Base-by-base conservation (phyloP, 1,140 invertebrate genomes). In the Drosophila albomicans region DNA sequence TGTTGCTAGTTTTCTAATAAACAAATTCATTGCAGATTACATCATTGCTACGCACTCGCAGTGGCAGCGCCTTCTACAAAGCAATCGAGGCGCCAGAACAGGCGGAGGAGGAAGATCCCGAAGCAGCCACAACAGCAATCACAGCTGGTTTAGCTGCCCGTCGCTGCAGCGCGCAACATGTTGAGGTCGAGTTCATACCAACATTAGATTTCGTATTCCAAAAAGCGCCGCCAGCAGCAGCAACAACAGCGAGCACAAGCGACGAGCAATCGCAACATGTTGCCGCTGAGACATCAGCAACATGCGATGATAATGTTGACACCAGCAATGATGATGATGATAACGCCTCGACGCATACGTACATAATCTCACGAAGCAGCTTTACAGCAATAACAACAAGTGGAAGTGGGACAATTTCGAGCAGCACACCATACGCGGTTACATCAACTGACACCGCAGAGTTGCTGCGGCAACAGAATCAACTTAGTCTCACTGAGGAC, bases 181-280 rank as follows among this genome's bases (percentile, higher is more conserved):
- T 82, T 59, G 79, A 86, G 48, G 77, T 89, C 75, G 91, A 91
- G 52, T 78, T 92, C 10, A 72, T 92, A 75, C 91, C 91, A 30
- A 91, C 91, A 59, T 58, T 92, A 65, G 80, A 82, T 66, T 86
- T 92, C 64, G 57, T 84, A 41, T 82, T 86, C 6, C 52, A 35
- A 58, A 32, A 32, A 64, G 7, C 35, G 28, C 32, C 52, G 7
- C 48, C 59, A 7, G 13, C 59, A 51, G 38, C 67, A 65, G 38
- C 62, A 63, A 3, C 61, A 66, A n/a, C 57, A 20, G 38, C 35
- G 5, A 38, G 35, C 35, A 43, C 11, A 5, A 43, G n/a, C 41
- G 35, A 43, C n/a, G 72, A 58, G 25, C n/a, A 35, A 45, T 41
- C 32, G 49, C 76, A 82, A 78, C 77, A 87, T 87, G 84, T 69